Base-by-base conservation (phyloP, 2,113 vertebrate genomes). In the Progne subis region DNA sequence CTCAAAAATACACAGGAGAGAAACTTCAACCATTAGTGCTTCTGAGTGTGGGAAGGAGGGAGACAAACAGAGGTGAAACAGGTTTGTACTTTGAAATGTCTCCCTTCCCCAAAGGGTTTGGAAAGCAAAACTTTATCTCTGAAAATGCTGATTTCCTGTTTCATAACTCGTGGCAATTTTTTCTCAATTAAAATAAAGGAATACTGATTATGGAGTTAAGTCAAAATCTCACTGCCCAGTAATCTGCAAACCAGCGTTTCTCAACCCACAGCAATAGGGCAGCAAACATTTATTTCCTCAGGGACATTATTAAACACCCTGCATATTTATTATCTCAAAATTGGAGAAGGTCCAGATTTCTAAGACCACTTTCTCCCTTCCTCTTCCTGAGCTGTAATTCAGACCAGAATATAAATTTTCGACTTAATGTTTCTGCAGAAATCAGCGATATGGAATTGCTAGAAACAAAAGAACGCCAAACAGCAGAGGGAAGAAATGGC, bases 371-470 rank as follows among this genome's bases (percentile, higher is more conserved):
- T 96, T 92, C 72, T 67, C 92, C 91, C 39, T 92, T 74, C 92
- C 86, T 94, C 61, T 93, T 92, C 85, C 86, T 82, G 93, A 96
- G 91, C 84, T 91, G 64, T 85, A 74, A 95, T 88, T 96, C 95
- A 96, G 90, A 96, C 67, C 65, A 94, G 77, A 65, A 64, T 63
- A 82, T 96, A 95, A 97, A 97, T 97, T 97, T 95, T 96, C 88
- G 86, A 72, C 78, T 96, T 94, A 67, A 83, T 52, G 77, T 94
- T 96, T 95, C 94, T 88, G 78, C 4, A 8, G 94, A 90, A 97
- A 96, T 14, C 92, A 94, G 91, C 4, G 2, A 67, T 59, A 56
- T 85, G 81, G 78, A 95, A 77, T 72, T 88, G 60, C 75, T 64
- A 14, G 84, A 94, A 92, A 94, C 82, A 92, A 91, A 92, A 95